Percentiles rank a stretch among this genome's conserved stretches.
Evolutionary conservation across 2,888 invertebrate species (phyloP).

Genomic region (Watsonalla cultraria): DNA sequence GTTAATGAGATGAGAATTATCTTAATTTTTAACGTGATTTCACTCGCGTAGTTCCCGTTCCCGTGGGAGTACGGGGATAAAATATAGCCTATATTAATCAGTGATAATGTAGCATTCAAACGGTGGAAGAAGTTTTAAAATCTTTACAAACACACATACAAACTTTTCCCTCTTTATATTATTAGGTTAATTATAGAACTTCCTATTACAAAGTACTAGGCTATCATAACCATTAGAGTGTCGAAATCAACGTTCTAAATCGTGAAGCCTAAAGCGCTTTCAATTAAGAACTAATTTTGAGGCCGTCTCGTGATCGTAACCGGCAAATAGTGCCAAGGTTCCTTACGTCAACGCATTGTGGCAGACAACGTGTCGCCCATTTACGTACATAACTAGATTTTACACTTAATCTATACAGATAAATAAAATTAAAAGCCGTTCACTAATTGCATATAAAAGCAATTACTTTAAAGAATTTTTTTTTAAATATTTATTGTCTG

Average conservation of each 20-base stretch:
- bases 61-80: too few species aligned
- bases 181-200: background rate
- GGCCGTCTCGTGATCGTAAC: slow-evolving; percentile 22
- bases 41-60: too few species aligned
- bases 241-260: slow-evolving; percentile 17
- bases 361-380: slow-evolving; percentile 50
- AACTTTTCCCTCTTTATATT: too few species aligned
- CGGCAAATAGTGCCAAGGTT: slow-evolving; percentile 53
- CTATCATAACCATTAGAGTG: slow-evolving; percentile 23
- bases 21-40: too few species aligned
- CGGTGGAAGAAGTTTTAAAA: too few species aligned
- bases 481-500: too few species aligned
- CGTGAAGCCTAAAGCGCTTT: slow-evolving; percentile 1
- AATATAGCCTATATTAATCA: too few species aligned
- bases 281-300: slow-evolving; percentile 17
- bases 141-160: too few species aligned
- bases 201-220: slow-evolving; percentile 23
- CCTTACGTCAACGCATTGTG: slow-evolving; percentile 38
- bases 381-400: background rate
- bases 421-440: slow-evolving; percentile 12
- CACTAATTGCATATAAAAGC: too few species aligned
- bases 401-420: background rate
- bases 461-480: too few species aligned
- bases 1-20: too few species aligned
- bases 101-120: too few species aligned